Evolutionary conservation across 2,797 vertebrate genomes (phyloP), one percentile per base, ranked within the genome.

Genomic region (Heliangelus exortis): DNA sequence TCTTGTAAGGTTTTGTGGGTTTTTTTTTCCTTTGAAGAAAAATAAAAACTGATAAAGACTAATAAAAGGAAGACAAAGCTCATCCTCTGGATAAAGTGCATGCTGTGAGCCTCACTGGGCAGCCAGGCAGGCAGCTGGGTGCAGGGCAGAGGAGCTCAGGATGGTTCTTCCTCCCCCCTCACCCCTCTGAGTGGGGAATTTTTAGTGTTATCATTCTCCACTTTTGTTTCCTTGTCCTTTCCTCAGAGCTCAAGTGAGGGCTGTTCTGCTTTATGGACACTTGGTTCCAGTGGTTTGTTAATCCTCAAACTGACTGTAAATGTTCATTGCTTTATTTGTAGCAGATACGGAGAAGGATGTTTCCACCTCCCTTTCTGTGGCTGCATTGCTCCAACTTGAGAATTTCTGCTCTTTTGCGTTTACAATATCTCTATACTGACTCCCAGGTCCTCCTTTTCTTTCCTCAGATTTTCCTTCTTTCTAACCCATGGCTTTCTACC

Each of bases 171-270:
- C n/a, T 19, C 39, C 17, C 18, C 21, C 6, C 10, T 19, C 39
- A 17, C 18, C 21, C 6, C 10, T 31, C 23, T 1, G 1, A 55
- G 16, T 10, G 34, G 41, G 51, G 4, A 1, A 2, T 59, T 53
- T 55, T 25, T 11, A 59, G 23, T 55, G 39, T 1, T 23, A 3
- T 9, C 31, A 17, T 15, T 6, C 10, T n/a, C 20, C 5, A 4
- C 5, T 1, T 9, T 20, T 63, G 10, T 12, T 22, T 84, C 25
- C 7, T 65, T 50, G 41, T 31, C 10, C 15, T 50, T n/a, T 51
- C 20, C 53, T 58, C 48, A 74, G 18, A 61, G 10, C 17, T n/a
- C 53, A 39, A 22, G 29, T 3, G 45, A 3, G 36, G 76, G 67
- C 6, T 39, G 15, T 41, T 41, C 21, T 50, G 36, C 25, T 47